Evolutionary conservation across 2,888 invertebrate species (phyloP), one percentile per base, ranked within the genome.

Genomic region (Branchipolynoe longqiensis): DNA sequence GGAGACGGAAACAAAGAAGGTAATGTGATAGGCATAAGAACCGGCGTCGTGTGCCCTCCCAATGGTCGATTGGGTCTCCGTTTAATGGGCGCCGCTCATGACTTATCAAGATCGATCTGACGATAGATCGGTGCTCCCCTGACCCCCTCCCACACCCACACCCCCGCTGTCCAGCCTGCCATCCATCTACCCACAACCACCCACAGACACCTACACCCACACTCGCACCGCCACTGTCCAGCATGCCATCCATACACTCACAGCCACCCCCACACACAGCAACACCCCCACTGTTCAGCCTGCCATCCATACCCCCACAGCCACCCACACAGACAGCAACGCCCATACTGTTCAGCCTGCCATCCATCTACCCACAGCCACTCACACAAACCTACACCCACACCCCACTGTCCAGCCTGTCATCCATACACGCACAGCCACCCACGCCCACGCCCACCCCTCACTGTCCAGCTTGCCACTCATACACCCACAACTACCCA

Each of bases 91-190:
- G 22, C 28, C 22, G 31, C 14, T 8, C 41, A 12, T 41, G 78
- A 25, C 78, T 78, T 48, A 78, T 78, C 78, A 25, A 48, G 22
- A 78, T 78, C 28, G 78, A 78, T 78, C 25, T 48, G 78, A 25
- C 3, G 12, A 62, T 62, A 25, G 31, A 62, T 62, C 62, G 14
- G 62, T 62, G n/a, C 62, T 62, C 4, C 14, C 58, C n/a, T n/a
- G 58, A 18, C n/a, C 25, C 62, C 31, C 62, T 62, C 31, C 62
- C 62, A 1, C 31, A 18, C 62, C 25, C 31, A 62, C 14, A 62
- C 6, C 14, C 12, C 12, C 12, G 62, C 25, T 31, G 25, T 62
- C 28, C 56, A 56, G 56, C 3, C 1, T 12, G 62, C 18, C 62
- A 62, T 31, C 25, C 25, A 62, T 31, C 31, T 25, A 2, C 62